Percentiles rank a stretch among this genome's conserved stretches.
Conservation (phyloP, 1,140 invertebrate genomes). For the Danaus melanippus region DNA sequence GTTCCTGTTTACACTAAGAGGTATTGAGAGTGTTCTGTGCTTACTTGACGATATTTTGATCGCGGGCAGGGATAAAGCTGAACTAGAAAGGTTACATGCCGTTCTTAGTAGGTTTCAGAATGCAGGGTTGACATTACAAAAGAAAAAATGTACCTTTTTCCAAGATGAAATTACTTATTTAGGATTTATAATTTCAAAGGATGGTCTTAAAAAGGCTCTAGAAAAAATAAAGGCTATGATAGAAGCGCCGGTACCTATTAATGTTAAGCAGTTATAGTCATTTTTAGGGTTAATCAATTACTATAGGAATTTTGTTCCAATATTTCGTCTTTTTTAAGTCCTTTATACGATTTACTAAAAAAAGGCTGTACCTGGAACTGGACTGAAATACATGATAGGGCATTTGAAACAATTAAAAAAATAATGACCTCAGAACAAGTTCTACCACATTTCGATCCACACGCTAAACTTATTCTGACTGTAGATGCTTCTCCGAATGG, state of each 20-base stretch:
- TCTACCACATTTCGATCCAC: constrained; percentile 51
- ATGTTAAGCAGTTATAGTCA: constrained; percentile 20
- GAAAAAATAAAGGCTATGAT: constrained; percentile 23
- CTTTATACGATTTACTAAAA: constrained; percentile 36
- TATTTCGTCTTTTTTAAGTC: constrained; percentile 37
- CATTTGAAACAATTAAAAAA: constrained; percentile 35
- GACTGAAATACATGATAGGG: constrained; percentile 18
- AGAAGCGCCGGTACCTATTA: constrained; percentile 15
- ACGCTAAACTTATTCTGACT: constrained; percentile 31
- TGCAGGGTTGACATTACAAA: too few species aligned
- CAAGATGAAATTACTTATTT: too few species aligned
- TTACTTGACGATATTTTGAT: too few species aligned
- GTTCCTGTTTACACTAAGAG: too few species aligned
- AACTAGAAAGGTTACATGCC: too few species aligned
- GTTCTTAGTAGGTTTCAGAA: too few species aligned
- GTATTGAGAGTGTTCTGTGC: too few species aligned
- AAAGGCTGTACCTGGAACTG: constrained; percentile 21
- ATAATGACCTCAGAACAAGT: constrained; percentile 27
- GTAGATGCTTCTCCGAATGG: constrained; percentile 38
- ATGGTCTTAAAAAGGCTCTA: constrained; percentile 19
- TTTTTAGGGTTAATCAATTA: constrained; percentile 33
- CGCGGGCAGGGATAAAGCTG: too few species aligned
- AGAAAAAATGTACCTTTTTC: too few species aligned
- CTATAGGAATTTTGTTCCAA: constrained; percentile 49
- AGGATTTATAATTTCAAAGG: too few species aligned